Evolutionary conservation across 2,797 vertebrate genomes (phyloP).

Genomic region (Diglossa cyanea): DNA sequence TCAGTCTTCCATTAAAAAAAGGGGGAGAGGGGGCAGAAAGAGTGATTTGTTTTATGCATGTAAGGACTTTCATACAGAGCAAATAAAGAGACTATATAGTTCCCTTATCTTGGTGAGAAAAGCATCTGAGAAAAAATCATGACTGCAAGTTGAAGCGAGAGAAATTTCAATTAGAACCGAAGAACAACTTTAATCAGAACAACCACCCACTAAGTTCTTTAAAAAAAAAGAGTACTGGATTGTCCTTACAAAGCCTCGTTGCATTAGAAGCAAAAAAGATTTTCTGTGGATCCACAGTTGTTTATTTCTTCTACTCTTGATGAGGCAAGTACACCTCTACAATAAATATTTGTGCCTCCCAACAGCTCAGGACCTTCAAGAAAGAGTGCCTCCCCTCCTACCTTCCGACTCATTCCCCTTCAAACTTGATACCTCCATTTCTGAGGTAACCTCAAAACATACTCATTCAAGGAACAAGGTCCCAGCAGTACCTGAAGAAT

Average conservation of each 20-base stretch:
- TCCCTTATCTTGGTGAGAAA: background rate
- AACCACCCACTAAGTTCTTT: background rate
- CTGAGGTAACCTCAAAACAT: background rate
- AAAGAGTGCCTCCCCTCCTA: background rate
- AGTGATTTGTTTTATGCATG: background rate
- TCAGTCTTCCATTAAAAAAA: background rate
- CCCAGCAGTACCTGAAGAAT: background rate
- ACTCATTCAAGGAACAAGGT: background rate
- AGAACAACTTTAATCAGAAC: background rate
- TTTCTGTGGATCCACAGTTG: background rate
- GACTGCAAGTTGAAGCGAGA: background rate
- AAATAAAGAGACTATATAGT: background rate
- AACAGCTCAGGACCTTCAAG: background rate
- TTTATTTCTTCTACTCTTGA: background rate
- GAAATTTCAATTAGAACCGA: background rate
- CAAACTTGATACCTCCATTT: background rate
- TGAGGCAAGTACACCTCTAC: background rate
- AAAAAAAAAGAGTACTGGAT: background rate
- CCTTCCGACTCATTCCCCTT: background rate
- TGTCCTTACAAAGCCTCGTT: background rate
- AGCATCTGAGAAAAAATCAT: background rate
- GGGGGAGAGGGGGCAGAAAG: fast-evolving
- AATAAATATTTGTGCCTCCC: background rate
- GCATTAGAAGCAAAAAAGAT: background rate
- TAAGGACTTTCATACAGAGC: background rate